Evolutionary conservation across 2,888 invertebrate genomes (phyloP).

Genomic region (Auanema sp.): DNA sequence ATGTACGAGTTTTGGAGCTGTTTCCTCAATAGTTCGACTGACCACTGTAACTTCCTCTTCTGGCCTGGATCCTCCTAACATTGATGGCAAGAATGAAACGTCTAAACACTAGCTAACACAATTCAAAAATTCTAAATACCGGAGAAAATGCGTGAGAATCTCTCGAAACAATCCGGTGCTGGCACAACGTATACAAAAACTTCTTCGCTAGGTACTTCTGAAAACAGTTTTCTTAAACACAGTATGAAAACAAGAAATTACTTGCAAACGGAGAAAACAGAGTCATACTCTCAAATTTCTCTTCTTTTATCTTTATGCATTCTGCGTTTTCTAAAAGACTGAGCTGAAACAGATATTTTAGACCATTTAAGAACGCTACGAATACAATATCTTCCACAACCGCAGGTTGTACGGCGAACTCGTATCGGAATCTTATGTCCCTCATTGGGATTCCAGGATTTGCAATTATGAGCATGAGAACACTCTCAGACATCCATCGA

Average conservation of each 20-base stretch:
- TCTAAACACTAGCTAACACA: background rate
- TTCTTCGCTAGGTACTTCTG: background rate
- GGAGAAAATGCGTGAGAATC: slow-evolving; percentile 37
- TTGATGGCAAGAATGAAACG: slow-evolving; percentile 10
- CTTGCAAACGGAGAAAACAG: slow-evolving; percentile 35
- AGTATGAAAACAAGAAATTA: slow-evolving; percentile 5
- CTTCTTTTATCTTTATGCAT: slow-evolving; percentile 30
- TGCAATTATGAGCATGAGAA: slow-evolving; percentile 45
- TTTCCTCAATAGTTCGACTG: background rate
- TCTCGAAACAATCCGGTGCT: slow-evolving; percentile 31
- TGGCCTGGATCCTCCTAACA: background rate
- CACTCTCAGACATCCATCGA: slow-evolving; percentile 57
- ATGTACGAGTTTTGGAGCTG: background rate
- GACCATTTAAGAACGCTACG: too few relatives aligned
- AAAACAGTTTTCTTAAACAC: background rate
- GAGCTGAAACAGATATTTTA: slow-evolving; percentile 25
- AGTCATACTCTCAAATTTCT: slow-evolving; percentile 25
- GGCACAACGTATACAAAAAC: slow-evolving; percentile 27
- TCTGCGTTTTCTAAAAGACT: slow-evolving; percentile 34
- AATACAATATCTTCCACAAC: slow-evolving; percentile 43
- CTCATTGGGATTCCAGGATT: slow-evolving; percentile 47
- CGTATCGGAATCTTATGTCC: slow-evolving; percentile 44
- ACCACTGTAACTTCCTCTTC: background rate
- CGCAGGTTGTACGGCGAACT: slow-evolving; percentile 53
- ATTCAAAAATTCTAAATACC: background rate